Percentiles rank a stretch among this genome's conserved stretches.
Conservation (phyloP, 2,888 invertebrate species). For the Magallana nippona region DNA sequence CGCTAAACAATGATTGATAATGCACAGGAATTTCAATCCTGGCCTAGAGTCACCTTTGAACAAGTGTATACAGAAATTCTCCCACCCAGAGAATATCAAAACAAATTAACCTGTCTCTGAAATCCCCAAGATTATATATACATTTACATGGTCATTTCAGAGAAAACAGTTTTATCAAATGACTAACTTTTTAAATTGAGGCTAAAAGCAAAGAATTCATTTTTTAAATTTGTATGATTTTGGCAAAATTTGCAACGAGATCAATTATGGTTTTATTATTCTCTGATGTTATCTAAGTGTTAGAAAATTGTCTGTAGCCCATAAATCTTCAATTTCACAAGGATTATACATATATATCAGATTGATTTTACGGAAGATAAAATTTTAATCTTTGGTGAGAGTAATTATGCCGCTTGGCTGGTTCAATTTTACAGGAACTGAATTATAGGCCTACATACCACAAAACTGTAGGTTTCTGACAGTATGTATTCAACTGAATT, state of each 20-base stretch:
- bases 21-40: constrained; percentile 24
- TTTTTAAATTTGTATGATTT: neutral
- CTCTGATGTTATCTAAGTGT: neutral
- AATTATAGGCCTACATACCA: constrained; percentile 5
- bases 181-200: too few relatives aligned
- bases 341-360: constrained; percentile 28
- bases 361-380: constrained; percentile 23
- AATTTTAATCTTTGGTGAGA: constrained; percentile 27
- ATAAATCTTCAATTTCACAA: constrained; percentile 30
- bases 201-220: too few relatives aligned
- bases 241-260: neutral
- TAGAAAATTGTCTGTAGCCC: constrained; percentile 7
- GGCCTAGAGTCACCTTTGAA: constrained; percentile 20
- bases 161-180: too few relatives aligned
- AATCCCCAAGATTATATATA: too few relatives aligned
- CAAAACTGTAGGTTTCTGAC: constrained; percentile 4
- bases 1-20: constrained; percentile 20
- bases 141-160: too few relatives aligned
- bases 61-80: constrained; percentile 7
- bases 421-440: constrained; percentile 15
- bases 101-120: too few relatives aligned
- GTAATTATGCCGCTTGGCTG: neutral
- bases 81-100: too few relatives aligned
- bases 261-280: constrained; percentile 11
- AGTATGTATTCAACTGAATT: constrained; percentile 17